Conservation (phyloP, 92 coral and sea anemone species). For the Palythoa heliodiscus region DNA sequence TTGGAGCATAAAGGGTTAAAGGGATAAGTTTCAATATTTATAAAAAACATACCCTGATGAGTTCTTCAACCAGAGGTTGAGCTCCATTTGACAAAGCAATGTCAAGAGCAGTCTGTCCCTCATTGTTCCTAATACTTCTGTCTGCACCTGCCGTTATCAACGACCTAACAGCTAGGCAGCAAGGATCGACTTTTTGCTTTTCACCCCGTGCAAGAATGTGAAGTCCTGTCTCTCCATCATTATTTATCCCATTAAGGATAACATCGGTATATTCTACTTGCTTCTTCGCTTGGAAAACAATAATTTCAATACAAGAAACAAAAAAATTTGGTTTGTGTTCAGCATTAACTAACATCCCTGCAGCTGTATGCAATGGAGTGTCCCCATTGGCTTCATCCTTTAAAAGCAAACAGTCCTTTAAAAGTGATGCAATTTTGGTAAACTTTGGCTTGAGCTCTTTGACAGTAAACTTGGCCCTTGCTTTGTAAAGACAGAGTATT, state of each 20-base stretch:
- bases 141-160: conserved; percentile 95
- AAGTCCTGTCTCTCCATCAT: conserved; percentile 93
- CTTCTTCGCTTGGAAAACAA: conserved; percentile 84
- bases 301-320: conserved; percentile 85
- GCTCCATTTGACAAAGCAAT: conserved; percentile 87
- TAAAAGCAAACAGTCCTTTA: conserved; percentile 80
- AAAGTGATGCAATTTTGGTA: conserved; percentile 76
- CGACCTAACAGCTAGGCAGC: conserved; percentile 84
- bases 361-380: conserved; percentile 95
- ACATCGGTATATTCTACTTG: conserved; percentile 76
- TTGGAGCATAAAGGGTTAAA: too few species aligned
- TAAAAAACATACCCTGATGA: conserved; percentile 76
- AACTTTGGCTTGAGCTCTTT: conserved; percentile 94
- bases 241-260: conserved; percentile 89
- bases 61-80: conserved; percentile 90
- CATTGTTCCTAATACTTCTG: conserved; percentile 91
- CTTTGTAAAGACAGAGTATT: conserved; percentile 76
- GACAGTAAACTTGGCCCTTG: conserved; percentile 85
- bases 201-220: conserved; percentile 92
- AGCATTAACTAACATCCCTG: conserved; percentile 87
- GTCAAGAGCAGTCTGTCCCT: conserved; percentile 92
- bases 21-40: too few species aligned
- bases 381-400: conserved; percentile 94
- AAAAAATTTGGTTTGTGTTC: conserved; percentile 95
- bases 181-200: conserved; percentile 86